Evolutionary conservation across 2,888 invertebrate genomes (phyloP).

Genomic region (Galerucella nymphaeae): DNA sequence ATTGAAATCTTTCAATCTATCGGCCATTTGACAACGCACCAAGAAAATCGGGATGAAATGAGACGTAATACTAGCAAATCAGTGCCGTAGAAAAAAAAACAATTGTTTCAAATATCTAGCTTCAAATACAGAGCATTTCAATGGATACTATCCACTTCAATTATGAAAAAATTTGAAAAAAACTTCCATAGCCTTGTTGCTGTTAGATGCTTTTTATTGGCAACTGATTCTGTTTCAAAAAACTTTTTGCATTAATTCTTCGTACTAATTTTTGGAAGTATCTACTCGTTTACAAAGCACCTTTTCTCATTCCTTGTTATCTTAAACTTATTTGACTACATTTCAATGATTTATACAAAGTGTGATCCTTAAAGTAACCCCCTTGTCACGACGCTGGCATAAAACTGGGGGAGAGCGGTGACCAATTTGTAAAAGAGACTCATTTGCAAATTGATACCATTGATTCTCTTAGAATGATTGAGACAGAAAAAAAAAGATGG

Average conservation of each 20-base stretch:
- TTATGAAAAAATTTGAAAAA: no score
- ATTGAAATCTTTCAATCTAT: conserved; percentile 52
- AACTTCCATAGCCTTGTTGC: no score
- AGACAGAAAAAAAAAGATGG: conserved; percentile 49
- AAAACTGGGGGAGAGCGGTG: conserved; percentile 35
- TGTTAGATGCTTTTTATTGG: no score
- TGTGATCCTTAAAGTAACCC: neutral
- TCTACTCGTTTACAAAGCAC: no score
- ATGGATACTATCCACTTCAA: no score
- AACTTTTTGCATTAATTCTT: no score
- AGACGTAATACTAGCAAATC: conserved; percentile 51
- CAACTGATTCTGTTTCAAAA: no score
- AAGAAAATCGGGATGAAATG: conserved; percentile 56
- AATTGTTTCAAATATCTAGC: no score
- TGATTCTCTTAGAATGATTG: conserved; percentile 52
- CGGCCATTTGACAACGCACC: conserved; percentile 56
- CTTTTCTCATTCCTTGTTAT: no score
- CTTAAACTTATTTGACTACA: no score
- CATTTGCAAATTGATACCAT: conserved; percentile 60
- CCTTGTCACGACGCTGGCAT: neutral
- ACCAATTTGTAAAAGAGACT: conserved; percentile 51
- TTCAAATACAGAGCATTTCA: no score
- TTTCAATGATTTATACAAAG: neutral
- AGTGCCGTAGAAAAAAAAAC: neutral
- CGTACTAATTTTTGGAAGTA: no score